These are phyloP conservation scores for Echeneis naucrates DNA, from an alignment of 2,797 vertebrate genomes.

Conservation along the genomic window DNA sequence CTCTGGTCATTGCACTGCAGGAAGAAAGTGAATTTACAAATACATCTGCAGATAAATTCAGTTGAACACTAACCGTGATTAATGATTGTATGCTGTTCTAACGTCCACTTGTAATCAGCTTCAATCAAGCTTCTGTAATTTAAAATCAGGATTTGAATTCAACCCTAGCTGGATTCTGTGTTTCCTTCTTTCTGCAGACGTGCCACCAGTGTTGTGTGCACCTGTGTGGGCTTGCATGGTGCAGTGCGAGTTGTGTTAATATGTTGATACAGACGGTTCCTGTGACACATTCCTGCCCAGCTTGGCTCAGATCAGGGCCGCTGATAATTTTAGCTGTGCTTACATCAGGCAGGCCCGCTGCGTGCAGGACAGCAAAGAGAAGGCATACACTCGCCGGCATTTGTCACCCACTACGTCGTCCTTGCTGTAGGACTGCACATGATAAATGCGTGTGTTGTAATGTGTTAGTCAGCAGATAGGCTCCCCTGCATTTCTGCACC, in stretches of 20 bases:
- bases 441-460: constrained; percentile 22
- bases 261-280: constrained; percentile 68
- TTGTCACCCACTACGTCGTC: constrained; percentile 41
- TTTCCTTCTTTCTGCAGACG: too few relatives aligned
- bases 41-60: background rate
- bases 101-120: constrained; percentile 30
- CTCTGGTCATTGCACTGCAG: background rate
- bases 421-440: constrained; percentile 14
- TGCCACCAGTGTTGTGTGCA: constrained; percentile 20
- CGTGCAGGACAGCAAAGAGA: constrained; percentile 37
- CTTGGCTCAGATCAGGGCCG: constrained; percentile 56
- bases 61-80: constrained; percentile 5
- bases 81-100: constrained; percentile 15
- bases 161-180: background rate
- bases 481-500: constrained; percentile 4
- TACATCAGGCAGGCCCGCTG: constrained; percentile 39
- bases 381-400: constrained; percentile 14
- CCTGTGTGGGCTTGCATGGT: constrained; percentile 38
- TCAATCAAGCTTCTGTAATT: constrained; percentile 13
- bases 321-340: constrained; percentile 65
- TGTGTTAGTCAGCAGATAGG: constrained; percentile 34
- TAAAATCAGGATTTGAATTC: background rate
- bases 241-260: constrained; percentile 48
- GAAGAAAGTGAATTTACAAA: background rate
- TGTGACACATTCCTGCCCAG: constrained; percentile 65